These are phyloP conservation scores for Lytechinus pictus DNA, from an alignment of 35 echinoderm and acorn worm species.

Conservation along the genomic window DNA sequence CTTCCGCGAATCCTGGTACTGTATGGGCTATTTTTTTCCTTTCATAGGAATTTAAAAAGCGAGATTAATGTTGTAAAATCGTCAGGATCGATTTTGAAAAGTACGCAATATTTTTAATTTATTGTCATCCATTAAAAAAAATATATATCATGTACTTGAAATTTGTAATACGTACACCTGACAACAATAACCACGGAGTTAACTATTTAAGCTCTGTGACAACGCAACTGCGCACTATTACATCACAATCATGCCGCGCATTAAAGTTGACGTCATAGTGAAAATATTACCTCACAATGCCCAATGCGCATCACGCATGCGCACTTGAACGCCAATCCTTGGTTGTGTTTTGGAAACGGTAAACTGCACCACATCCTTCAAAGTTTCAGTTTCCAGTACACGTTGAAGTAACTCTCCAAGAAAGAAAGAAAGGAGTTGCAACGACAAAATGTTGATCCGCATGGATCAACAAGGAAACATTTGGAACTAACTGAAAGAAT, in stretches of 20 bases:
- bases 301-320: neutral
- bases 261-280: neutral
- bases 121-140: too few relatives aligned
- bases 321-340: neutral
- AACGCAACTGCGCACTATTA: neutral
- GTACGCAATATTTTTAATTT: too few relatives aligned
- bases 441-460: neutral
- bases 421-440: too few relatives aligned
- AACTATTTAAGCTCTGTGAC: too few relatives aligned
- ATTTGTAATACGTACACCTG: too few relatives aligned
- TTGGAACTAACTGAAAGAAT: neutral
- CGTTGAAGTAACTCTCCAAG: neutral
- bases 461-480: neutral
- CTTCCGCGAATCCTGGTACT: too few relatives aligned
- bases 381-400: neutral
- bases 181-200: too few relatives aligned
- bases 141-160: too few relatives aligned
- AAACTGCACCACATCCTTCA: neutral
- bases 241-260: neutral
- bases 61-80: too few relatives aligned
- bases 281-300: neutral
- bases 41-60: too few relatives aligned
- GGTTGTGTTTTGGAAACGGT: neutral
- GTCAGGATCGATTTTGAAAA: too few relatives aligned
- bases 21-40: too few relatives aligned